Evolutionary conservation across 2,888 invertebrate genomes (phyloP), one percentile per base, ranked within the genome.

Genomic region (Oscheius myriophilus): DNA sequence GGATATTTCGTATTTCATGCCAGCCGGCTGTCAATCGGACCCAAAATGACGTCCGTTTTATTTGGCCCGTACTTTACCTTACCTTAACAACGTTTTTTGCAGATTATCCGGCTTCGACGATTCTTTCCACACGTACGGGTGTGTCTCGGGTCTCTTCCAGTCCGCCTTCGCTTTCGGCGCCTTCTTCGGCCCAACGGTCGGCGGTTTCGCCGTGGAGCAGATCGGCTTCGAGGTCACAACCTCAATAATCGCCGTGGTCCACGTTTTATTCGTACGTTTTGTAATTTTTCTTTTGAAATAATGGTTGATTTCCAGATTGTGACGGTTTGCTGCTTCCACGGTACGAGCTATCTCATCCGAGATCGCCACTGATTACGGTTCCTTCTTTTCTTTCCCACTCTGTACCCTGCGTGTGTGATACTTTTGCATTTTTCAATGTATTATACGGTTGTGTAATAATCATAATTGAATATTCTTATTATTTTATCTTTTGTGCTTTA

Each of bases 71-170:
- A n/a, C n/a, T n/a, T n/a, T n/a, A n/a, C n/a, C n/a, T n/a, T n/a
- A n/a, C n/a, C n/a, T n/a, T n/a, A n/a, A n/a, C n/a, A n/a, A n/a
- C n/a, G n/a, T n/a, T n/a, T n/a, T n/a, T 33, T 33, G 4, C 33
- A 87, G 88, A 77, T 79, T 84, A 51, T 64, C 86, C 42, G 88
- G 88, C 3, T 91, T 93, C 77, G 92, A 93, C 0, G 93, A 95
- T 87, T 92, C 92, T 72, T 90, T 94, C 76, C 92, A 93, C 84
- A 95, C 95, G 0, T 94, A 93, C 85, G 94, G 94, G 0, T 89
- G 94, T 45, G 92, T 94, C 11, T 93, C 94, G 0, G 95, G 94
- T 0, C 89, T 95, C 82, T 95, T 94, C 92, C 94, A 94, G 1
- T 93, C 93, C 0, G 91, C 92, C 0, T 94, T 94, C 84, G 93